Percentiles rank a stretch among this genome's conserved stretches.
phyloP scores from a whole-genome alignment of 1,140 invertebrate genomes.

The Trichonephila clavipes region DNA sequence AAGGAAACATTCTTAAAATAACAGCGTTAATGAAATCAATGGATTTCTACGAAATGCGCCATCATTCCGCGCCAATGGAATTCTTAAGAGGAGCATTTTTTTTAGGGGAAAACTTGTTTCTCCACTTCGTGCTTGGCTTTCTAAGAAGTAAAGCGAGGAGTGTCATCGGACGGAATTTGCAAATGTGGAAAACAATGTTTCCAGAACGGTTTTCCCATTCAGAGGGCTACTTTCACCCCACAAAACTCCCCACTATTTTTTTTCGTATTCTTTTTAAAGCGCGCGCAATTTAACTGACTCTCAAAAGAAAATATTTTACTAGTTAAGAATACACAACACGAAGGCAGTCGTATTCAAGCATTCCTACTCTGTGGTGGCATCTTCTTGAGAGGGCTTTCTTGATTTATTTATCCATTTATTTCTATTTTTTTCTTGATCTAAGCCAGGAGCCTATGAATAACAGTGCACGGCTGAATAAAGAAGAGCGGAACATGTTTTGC shows the following conservation, averaged over 20 bases:
- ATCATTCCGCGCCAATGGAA: not conserved
- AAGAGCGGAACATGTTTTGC: constrained; percentile 57
- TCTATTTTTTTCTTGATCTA: constrained; percentile 58
- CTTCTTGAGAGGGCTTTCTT: constrained; percentile 51
- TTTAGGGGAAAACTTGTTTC: not conserved
- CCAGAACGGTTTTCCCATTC: not conserved
- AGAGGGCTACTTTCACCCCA: not conserved
- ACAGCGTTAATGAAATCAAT: not conserved
- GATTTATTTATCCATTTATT: constrained; percentile 73
- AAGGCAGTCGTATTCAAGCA: constrained; percentile 59
- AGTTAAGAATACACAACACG: constrained; percentile 74
- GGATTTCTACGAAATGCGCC: not conserved
- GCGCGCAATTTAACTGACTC: constrained; percentile 72
- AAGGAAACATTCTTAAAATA: not conserved
- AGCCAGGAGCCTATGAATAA: constrained; percentile 71
- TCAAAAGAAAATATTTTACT: constrained; percentile 76
- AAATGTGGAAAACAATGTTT: constrained; percentile 65
- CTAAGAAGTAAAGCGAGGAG: constrained; percentile 16
- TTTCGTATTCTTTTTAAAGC: constrained; percentile 1
- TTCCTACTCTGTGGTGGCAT: constrained; percentile 42
- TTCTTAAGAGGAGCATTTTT: constrained; percentile 26
- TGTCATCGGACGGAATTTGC: constrained; percentile 59
- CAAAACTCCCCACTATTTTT: constrained; percentile 10
- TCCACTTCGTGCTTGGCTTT: constrained; percentile 18
- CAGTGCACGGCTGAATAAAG: constrained; percentile 56